phyloP scores from a whole-genome alignment of 2,888 invertebrate species.

The Altica lythri region DNA sequence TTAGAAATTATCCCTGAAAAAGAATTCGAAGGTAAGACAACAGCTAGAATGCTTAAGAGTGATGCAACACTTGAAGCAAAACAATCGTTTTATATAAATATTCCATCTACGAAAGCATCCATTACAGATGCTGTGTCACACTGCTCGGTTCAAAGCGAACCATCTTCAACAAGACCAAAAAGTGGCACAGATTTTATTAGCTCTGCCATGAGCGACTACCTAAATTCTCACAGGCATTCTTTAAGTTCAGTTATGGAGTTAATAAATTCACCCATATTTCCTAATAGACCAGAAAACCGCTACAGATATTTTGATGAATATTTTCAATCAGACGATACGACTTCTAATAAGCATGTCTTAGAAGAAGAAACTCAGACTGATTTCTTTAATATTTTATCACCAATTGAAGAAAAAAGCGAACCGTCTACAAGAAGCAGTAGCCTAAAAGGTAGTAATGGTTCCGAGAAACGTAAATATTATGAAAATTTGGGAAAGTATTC shows the following conservation, averaged over 20 bases:
- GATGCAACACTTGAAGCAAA: conserved; percentile 10
- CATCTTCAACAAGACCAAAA: conserved; percentile 41
- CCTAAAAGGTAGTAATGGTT: conserved; percentile 50
- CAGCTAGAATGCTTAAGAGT: conserved; percentile 21
- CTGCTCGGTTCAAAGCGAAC: conserved; percentile 53
- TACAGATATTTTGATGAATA: conserved; percentile 10
- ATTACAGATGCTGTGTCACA: conserved; percentile 41
- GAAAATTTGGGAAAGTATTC: conserved; percentile 47
- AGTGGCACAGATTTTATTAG: conserved; percentile 51
- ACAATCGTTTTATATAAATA: conserved; percentile 37
- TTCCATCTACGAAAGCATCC: conserved; percentile 3
- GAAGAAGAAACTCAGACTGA: conserved; percentile 39
- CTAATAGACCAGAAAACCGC: conserved; percentile 4
- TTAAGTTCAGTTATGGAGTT: conserved; percentile 57
- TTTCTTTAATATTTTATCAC: conserved; percentile 57
- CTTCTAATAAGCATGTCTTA: conserved; percentile 6
- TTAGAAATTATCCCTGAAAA: conserved; percentile 47
- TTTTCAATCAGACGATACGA: background rate
- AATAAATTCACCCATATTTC: conserved; percentile 41
- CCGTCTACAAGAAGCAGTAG: conserved; percentile 59
- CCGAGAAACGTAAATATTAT: conserved; percentile 42
- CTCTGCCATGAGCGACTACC: conserved; percentile 55
- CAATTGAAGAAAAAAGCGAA: conserved; percentile 65
- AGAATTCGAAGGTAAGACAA: conserved; percentile 31
- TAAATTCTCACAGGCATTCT: conserved; percentile 56